Evolutionary conservation across 2,888 invertebrate species (phyloP).

Genomic region (Xestia xanthographa): DNA sequence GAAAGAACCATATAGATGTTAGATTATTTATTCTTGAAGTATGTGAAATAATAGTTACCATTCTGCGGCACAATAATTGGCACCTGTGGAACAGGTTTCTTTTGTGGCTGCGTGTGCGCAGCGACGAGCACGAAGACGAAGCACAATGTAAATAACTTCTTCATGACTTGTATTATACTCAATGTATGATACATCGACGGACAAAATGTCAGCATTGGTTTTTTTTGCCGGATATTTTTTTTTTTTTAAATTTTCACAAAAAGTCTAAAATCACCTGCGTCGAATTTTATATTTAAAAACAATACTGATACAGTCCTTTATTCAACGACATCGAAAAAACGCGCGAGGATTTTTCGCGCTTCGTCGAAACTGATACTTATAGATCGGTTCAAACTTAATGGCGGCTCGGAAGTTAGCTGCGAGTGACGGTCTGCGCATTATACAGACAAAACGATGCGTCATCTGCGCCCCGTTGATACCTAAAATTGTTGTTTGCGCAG

Average conservation of each 20-base stretch:
- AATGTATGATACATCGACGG: background rate
- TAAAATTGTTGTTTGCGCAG: too few species aligned
- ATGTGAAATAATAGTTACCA: background rate
- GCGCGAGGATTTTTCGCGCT: background rate
- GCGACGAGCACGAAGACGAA: conserved; percentile 3
- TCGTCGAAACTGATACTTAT: background rate
- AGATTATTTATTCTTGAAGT: too few species aligned
- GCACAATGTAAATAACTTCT: conserved; percentile 17
- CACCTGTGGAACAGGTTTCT: background rate
- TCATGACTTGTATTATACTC: conserved; percentile 28
- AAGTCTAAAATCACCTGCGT: background rate
- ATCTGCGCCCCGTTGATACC: too few species aligned
- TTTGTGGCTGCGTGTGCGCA: conserved; percentile 10
- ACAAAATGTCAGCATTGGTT: background rate
- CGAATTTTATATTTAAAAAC: background rate
- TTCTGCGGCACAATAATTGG: background rate
- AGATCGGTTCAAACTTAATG: too few species aligned
- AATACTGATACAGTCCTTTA: background rate
- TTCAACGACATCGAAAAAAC: background rate
- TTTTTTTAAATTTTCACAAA: background rate
- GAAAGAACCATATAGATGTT: too few species aligned
- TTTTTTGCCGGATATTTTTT: background rate
- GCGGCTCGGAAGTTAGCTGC: too few species aligned
- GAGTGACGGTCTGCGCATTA: too few species aligned
- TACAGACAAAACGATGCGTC: too few species aligned